These are phyloP conservation scores for Pseudorhombus dupliciocellatus DNA, from an alignment of 2,113 vertebrate genomes.

Conservation along the genomic window DNA sequence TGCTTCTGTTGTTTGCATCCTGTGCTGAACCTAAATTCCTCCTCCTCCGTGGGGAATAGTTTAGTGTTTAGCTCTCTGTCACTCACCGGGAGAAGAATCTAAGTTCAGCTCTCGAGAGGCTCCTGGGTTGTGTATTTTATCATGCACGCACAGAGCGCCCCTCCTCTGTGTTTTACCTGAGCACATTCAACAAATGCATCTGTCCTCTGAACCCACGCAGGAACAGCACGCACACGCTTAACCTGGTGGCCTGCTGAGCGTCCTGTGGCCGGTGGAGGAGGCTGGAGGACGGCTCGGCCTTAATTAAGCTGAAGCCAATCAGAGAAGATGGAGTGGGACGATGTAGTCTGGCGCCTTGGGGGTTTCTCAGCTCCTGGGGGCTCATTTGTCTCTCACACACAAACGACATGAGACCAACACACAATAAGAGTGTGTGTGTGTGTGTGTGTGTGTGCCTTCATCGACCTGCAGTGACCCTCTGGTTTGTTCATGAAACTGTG, in stretches of 20 bases:
- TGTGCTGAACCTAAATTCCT: not conserved
- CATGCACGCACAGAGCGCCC: too few species aligned
- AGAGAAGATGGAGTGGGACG: slow-evolving; percentile 70
- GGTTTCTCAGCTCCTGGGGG: slow-evolving; percentile 47
- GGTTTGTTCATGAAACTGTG: not conserved
- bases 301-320: slow-evolving; percentile 65
- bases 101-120: slow-evolving; percentile 37
- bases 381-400: slow-evolving; percentile 43
- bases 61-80: slow-evolving; percentile 31
- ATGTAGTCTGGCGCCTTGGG: slow-evolving; percentile 71
- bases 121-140: slow-evolving; percentile 25
- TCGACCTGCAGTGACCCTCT: too few species aligned
- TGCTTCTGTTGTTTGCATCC: not conserved
- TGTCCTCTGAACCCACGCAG: slow-evolving; percentile 11
- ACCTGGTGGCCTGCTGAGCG: slow-evolving; percentile 16
- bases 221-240: slow-evolving; percentile 4
- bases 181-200: slow-evolving; percentile 14
- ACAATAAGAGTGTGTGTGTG: too few species aligned
- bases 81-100: slow-evolving; percentile 40
- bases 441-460: too few species aligned
- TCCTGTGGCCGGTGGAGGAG: slow-evolving; percentile 48
- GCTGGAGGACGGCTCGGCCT: slow-evolving; percentile 29
- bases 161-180: slow-evolving; percentile 7
- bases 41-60: slow-evolving; percentile 23
- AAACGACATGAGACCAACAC: not conserved